A percentile compares a stretch with the other conserved stretches of the same genome.
These are phyloP conservation scores for Chrosomus eos DNA, from an alignment of 2,797 vertebrate genomes.

Conservation along the genomic window DNA sequence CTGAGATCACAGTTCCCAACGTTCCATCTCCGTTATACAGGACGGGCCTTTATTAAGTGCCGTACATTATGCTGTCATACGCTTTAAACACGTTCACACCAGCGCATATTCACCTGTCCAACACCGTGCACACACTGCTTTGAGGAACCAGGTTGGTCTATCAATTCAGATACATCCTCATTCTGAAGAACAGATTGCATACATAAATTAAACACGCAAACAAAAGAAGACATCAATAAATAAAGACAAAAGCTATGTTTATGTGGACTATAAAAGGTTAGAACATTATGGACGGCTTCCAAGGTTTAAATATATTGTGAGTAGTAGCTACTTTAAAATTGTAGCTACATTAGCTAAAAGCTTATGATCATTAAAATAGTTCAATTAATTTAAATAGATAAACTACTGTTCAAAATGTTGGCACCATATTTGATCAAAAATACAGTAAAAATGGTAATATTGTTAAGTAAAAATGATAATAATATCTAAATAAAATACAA, in stretches of 20 bases:
- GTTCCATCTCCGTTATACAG: constrained; percentile 31
- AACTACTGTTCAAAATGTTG: background rate
- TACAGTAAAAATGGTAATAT: background rate
- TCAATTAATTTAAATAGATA: background rate
- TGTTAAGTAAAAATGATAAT: background rate
- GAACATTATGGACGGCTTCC: background rate
- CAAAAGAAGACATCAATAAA: constrained; percentile 11
- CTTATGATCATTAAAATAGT: background rate
- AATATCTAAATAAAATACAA: background rate
- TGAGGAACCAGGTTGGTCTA: constrained; percentile 8
- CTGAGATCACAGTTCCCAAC: constrained; percentile 64
- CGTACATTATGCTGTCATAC: constrained; percentile 22
- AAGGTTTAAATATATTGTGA: constrained; percentile 1
- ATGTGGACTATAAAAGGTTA: background rate
- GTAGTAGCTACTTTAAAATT: background rate
- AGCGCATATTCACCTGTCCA: constrained; percentile 37
- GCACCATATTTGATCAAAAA: background rate
- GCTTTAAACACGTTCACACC: constrained; percentile 34
- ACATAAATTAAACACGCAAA: constrained; percentile 33
- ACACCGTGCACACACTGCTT: background rate
- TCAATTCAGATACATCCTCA: constrained; percentile 9
- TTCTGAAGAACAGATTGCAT: constrained; percentile 26
- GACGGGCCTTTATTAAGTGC: constrained; percentile 60
- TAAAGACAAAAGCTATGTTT: constrained; percentile 12
- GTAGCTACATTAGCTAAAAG: background rate